phyloP scores from a whole-genome alignment of 2,888 invertebrate species.

The Drosophila hamatofila region DNA sequence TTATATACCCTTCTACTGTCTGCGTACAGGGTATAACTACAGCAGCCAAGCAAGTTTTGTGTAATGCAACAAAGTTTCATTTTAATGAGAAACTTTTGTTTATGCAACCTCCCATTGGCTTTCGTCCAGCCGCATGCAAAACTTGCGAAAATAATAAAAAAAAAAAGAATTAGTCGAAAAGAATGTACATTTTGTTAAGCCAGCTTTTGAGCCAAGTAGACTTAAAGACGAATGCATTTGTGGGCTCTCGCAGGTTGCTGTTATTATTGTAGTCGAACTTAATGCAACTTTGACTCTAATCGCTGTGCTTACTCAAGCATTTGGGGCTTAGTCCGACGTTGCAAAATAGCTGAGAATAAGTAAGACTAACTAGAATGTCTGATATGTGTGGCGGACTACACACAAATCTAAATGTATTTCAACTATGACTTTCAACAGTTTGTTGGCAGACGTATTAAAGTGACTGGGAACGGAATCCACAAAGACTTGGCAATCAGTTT shows the following conservation, averaged over 20 bases:
- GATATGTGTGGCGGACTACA: conserved; percentile 4
- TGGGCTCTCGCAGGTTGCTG: not conserved
- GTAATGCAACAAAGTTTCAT: conserved; percentile 73
- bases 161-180: conserved; percentile 19
- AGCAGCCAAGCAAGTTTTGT: conserved; percentile 54
- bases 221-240: conserved; percentile 27
- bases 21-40: conserved; percentile 21
- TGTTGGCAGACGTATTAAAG: conserved; percentile 41
- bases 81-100: conserved; percentile 81
- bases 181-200: conserved; percentile 40
- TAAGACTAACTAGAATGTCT: not conserved
- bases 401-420: conserved; percentile 7
- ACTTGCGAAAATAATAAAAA: conserved; percentile 13
- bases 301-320: conserved; percentile 24
- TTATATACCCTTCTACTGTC: not conserved
- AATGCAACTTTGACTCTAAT: conserved; percentile 20
- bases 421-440: conserved; percentile 8
- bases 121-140: conserved; percentile 18
- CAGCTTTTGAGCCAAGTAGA: conserved; percentile 14
- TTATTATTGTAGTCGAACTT: not conserved
- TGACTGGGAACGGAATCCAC: not conserved
- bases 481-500: conserved; percentile 29
- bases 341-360: conserved; percentile 4
- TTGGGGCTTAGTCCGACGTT: conserved; percentile 10
- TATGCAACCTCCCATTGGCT: conserved; percentile 48